A percentile compares a stretch with the other conserved stretches of the same genome.
phyloP scores from a whole-genome alignment of 2,888 invertebrate species.

The Eugnorisma glareosa region DNA sequence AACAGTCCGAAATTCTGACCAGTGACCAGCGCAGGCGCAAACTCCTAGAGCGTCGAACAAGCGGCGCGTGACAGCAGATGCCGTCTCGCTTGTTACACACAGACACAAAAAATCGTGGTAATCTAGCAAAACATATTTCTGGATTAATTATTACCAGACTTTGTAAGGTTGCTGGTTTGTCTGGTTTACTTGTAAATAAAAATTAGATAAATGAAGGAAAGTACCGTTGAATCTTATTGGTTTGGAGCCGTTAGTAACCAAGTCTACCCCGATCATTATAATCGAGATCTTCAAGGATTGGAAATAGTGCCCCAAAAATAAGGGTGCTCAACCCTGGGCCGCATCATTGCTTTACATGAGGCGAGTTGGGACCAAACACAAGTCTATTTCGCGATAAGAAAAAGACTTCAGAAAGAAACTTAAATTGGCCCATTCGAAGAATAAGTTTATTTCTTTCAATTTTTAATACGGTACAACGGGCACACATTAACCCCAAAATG shows the following conservation, averaged over 20 bases:
- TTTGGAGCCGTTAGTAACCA: slow-evolving; percentile 14
- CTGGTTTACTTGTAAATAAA: slow-evolving; percentile 44
- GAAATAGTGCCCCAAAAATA: too few species aligned
- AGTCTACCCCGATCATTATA: background rate
- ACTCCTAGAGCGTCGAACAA: slow-evolving; percentile 21
- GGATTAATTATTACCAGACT: slow-evolving; percentile 62
- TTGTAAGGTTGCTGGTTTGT: slow-evolving; percentile 34
- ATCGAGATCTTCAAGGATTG: too few species aligned
- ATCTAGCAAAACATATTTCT: slow-evolving; percentile 56
- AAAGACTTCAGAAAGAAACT: slow-evolving; percentile 5
- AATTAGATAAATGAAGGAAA: slow-evolving; percentile 8
- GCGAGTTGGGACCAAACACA: background rate
- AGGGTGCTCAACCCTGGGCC: background rate
- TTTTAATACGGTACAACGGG: too few species aligned
- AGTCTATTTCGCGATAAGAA: background rate
- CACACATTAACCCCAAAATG: background rate
- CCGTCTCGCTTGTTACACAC: slow-evolving; percentile 67
- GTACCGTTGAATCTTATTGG: slow-evolving; percentile 14
- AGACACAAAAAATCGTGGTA: slow-evolving; percentile 55
- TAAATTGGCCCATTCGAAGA: background rate
- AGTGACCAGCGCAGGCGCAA: slow-evolving; percentile 42
- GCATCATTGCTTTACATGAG: background rate
- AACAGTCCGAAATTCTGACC: slow-evolving; percentile 42
- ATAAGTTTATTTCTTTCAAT: too few species aligned
- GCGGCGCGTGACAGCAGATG: slow-evolving; percentile 63